Base-by-base conservation (phyloP, 2,113 vertebrate species). In the Trichechus manatus region DNA sequence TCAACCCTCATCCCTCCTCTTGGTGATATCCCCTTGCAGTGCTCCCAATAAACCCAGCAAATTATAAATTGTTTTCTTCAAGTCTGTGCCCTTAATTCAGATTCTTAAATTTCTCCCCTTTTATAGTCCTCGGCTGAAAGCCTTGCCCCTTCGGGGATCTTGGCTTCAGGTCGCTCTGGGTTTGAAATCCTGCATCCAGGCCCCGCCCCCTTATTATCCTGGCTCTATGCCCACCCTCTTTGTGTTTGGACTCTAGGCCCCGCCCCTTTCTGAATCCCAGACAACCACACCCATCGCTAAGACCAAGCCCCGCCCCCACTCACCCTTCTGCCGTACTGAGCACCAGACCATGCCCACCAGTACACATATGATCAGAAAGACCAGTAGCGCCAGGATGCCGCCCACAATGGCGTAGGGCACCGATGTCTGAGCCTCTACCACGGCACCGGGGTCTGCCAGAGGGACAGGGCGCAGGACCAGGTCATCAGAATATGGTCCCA, bases 341-440 rank as follows among this genome's bases (percentile, higher is more conserved):
- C 99, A 99, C 99, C 99, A 99, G 97, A 99, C 99, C 98, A 99
- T 99, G 98, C 99, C 98, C 91, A 99, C 99, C 95, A 99, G 99
- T 92, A 99, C 99, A 10, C 99, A 99, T 97, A 99, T 99, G 97
- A 99, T 98, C 4, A 99, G 98, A 98, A 99, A 99, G 97, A 99
- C 99, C 97, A 99, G 98, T 17, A 99, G 98, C 1, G 99, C 99
- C 97, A 99, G 98, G 75, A 99, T 99, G 94, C 99, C 99, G 33
- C 99, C 99, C 91, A 99, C 99, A 74, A 99, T 99, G 42, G 99
- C 99, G n/a, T 99, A 99, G 6, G 99, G 99, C 94, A 99, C 99
- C 4, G 99, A 99, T 14, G 99, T 99, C 98, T 99, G 99, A 63
- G 99, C 99, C 97, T 99, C 99, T 74, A 99, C 99, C 90, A 99